Base-by-base conservation (phyloP, 2,113 vertebrate genomes). In the Sakesphorus luctuosus region DNA sequence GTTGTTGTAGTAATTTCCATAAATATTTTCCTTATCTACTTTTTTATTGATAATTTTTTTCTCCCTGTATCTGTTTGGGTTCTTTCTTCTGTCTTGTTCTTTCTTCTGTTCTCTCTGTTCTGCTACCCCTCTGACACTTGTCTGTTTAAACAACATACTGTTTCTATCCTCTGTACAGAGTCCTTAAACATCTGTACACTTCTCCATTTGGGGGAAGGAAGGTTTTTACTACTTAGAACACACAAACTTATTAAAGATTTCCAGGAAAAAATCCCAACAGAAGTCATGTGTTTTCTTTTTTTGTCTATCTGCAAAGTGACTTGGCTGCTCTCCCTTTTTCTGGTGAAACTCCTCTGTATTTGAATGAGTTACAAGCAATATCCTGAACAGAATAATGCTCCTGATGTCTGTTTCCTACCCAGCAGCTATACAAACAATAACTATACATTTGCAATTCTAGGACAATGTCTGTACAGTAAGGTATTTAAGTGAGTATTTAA, bases 391-490 rank as follows among this genome's bases (percentile, higher is more conserved):
- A 97, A 80, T 44, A 74, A 47, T 38, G 21, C 12, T 84, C 35
- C 40, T 50, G 38, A 28, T 81, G 47, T 52, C 68, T 62, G 76
- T 63, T 95, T 94, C 91, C 76, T 92, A 87, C 19, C 47, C 80
- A 90, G 62, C 61, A 92, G 89, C 80, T 94, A 90, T 52, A 28
- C 52, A 93, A 92, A 90, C 67, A 92, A 44, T n/a, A 46, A 24
- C 15, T 66, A 53, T 3, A 23, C 40, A 44, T 89, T 74, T 92
- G 52, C 81, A 93, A 77, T 81, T 92, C 72, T 31, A 67, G 50
- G 52, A 28, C 29, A 77, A 15, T 17, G 19, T 63, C 52, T 59
- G 43, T 16, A 47, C 11, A 77, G n/a, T 26, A 72, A 71, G 65
- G 21, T 58, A 80, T 67, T 93, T 77, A 61, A 83, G 66, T 31